Base-by-base conservation (phyloP, 2,888 invertebrate genomes). In the Hoplodrina blanda region DNA sequence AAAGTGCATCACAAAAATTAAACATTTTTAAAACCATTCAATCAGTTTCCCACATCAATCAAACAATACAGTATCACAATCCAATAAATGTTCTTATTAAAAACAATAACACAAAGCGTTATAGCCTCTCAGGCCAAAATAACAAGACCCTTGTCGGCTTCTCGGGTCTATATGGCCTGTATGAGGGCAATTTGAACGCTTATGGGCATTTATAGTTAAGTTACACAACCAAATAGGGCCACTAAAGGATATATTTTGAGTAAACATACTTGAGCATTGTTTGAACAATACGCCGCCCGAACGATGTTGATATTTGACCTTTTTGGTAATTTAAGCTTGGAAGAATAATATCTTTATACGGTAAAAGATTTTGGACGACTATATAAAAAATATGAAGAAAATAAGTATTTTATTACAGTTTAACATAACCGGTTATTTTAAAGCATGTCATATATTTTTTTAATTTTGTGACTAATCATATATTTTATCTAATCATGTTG, bases 221-320 rank as follows among this genome's bases (percentile, higher is more conserved):
- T 83, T 87, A 87, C 89, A 89, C 91, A 91, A 90, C 91, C 85
- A 88, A 89, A 83, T 78, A 88, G 88, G 82, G 83, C 84, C 89
- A 88, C 84, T 90, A 89, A 91, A 91, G 91, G 91, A 92, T 92
- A 89, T 93, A 91, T 94, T 94, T 94, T 92, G 90, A 94, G 93
- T 93, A 95, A 95, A 95, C 94, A 93, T 83, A 93, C 95, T 93
- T 92, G 89, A 92, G 88, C 86, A 91, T 91, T 91, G 90, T 91
- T 90, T 86, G 83, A 87, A 83, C 82, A 85, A 78, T 89, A 87
- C 81, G 67, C 54, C 66, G 86, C 20, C 60, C 63, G n/a, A 85
- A 65, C 69, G 61, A 67, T 88, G 82, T 93, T 94, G 93, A 91
- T 94, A 90, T 86, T 91, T 84, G 54, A 71, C 63, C 57, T 69